A percentile compares a stretch with the other conserved stretches of the same genome.
These are phyloP conservation scores for Gymnocypris eckloni DNA, from an alignment of 2,797 vertebrate species.

Conservation along the genomic window DNA sequence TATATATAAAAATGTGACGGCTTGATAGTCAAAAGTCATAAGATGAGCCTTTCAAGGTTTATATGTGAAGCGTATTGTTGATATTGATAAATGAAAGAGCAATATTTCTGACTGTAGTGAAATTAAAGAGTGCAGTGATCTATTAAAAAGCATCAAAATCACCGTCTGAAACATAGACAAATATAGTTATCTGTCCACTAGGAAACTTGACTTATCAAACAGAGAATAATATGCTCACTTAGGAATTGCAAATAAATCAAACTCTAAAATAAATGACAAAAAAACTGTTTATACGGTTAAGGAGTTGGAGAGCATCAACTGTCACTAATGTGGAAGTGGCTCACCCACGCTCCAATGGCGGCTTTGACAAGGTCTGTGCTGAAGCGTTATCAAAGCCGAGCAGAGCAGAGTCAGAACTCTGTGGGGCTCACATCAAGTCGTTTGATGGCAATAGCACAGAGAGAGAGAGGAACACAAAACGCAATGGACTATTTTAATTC, in stretches of 20 bases:
- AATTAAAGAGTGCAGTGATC: not conserved
- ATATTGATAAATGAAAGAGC: not conserved
- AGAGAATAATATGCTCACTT: not conserved
- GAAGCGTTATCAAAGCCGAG: slow-evolving; percentile 77
- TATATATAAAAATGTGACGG: not conserved
- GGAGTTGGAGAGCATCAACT: slow-evolving; percentile 61
- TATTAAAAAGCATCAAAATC: not conserved
- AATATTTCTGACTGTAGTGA: not conserved
- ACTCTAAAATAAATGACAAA: not conserved
- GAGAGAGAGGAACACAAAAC: slow-evolving; percentile 14
- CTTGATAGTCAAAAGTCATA: not conserved
- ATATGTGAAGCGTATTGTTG: not conserved
- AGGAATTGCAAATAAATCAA: slow-evolving; percentile 17
- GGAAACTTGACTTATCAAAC: not conserved
- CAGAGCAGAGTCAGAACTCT: slow-evolving; percentile 69
- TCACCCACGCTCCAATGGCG: slow-evolving; percentile 67
- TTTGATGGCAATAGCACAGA: not conserved
- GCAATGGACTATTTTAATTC: slow-evolving; percentile 6
- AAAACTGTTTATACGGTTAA: slow-evolving; percentile 20
- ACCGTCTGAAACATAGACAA: not conserved
- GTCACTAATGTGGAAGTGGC: slow-evolving; percentile 68
- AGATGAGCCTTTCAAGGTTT: not conserved
- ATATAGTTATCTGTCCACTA: not conserved
- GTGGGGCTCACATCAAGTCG: slow-evolving; percentile 70
- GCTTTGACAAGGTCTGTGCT: slow-evolving; percentile 73